Evolutionary conservation across 2,113 vertebrate species (phyloP), one percentile per base, ranked within the genome.

Genomic region (Tautogolabrus adspersus): DNA sequence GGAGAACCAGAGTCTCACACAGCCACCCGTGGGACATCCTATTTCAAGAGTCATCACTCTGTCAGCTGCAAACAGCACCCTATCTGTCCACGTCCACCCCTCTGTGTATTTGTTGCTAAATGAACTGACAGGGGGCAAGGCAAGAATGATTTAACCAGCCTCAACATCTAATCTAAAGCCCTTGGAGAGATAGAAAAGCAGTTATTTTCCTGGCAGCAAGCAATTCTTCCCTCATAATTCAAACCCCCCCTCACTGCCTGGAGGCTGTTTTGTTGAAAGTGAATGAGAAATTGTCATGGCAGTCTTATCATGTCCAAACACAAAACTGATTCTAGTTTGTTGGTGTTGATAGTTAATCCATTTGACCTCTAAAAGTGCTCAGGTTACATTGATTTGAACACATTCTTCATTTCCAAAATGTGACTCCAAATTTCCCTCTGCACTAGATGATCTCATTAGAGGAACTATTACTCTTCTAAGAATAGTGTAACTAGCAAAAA

Each of bases 1-100:
- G 86, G 52, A 55, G 66, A 60, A 51, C 40, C 59, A 22, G 72
- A 68, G 62, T 72, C 76, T 77, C 38, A 56, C 46, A 26, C 54
- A 3, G 77, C 0, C 47, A 58, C 72, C 63, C 49, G 0, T 16
- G 85, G 79, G 84, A 81, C 49, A 19, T 51, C 26, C 75, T 75
- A 76, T 90, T 91, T 79, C 47, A 71, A 84, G 67, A 84, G 65
- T 34, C 57, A 22, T 79, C 82, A 69, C 75, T 86, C 83, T 22
- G 51, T 79, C 66, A 52, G 64, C 69, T 49, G 64, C 71, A 34
- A 30, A 69, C 65, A 57, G 23, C 63, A 51, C 22, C 59, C 23
- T 1, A 1, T 75, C 62, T 30, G 63, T 64, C 67, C 44, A 34
- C 2, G 2, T 58, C 63, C n/a, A 30, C 38, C 69, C 38, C n/a